Conservation (phyloP, 2,888 invertebrate species). For the Temnothorax ravouxi region DNA sequence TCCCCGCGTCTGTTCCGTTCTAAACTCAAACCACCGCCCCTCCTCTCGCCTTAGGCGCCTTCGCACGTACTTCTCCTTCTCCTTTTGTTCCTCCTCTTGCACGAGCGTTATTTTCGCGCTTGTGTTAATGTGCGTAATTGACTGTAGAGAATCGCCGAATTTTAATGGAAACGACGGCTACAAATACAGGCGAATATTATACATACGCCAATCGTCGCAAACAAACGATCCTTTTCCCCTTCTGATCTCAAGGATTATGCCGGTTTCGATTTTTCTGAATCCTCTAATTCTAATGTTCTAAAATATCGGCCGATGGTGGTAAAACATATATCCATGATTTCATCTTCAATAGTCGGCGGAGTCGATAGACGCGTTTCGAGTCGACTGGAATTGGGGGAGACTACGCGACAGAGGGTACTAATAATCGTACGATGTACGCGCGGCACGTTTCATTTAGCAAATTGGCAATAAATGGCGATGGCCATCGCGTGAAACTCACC, state of each 20-base stretch:
- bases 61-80: constrained; percentile 72
- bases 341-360: constrained; percentile 59
- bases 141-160: constrained; percentile 10
- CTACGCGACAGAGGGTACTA: constrained; percentile 75
- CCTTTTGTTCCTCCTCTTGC: constrained; percentile 46
- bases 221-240: neutral
- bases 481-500: constrained; percentile 80
- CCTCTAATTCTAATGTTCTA: neutral
- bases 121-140: constrained; percentile 1
- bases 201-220: neutral
- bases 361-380: constrained; percentile 49
- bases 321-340: constrained; percentile 56
- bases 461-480: constrained; percentile 86
- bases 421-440: constrained; percentile 82
- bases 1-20: constrained; percentile 78
- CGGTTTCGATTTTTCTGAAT: neutral
- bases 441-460: constrained; percentile 86
- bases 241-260: neutral
- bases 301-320: neutral
- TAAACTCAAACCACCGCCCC: constrained; percentile 68
- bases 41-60: constrained; percentile 73
- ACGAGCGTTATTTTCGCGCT: constrained; percentile 21
- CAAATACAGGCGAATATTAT: neutral
- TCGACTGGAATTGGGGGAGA: constrained; percentile 41
- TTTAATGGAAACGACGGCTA: constrained; percentile 19